Evolutionary conservation across 2,113 vertebrate species (phyloP).

Genomic region (Grallaria varia): DNA sequence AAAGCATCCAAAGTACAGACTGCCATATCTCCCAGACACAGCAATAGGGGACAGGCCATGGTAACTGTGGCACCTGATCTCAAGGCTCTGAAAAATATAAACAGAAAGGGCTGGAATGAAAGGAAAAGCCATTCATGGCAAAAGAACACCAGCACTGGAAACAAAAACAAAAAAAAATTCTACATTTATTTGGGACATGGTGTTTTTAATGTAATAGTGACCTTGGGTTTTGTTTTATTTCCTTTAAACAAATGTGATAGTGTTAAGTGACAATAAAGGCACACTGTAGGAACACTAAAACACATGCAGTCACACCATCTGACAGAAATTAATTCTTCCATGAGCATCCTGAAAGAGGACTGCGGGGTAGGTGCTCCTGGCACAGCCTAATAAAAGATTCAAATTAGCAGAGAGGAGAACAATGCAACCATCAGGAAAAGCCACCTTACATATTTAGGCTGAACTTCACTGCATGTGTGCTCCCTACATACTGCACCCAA

Average conservation of each 20-base stretch:
- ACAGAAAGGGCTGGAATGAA: not conserved
- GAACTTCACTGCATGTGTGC: not conserved
- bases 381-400: not conserved
- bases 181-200: not conserved
- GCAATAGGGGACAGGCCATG: rapidly evolving
- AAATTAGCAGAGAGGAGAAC: not conserved
- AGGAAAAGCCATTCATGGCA: not conserved
- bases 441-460: not conserved
- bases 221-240: not conserved
- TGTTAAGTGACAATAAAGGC: conserved; percentile 22
- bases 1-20: not conserved
- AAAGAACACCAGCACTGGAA: not conserved
- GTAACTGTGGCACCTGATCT: not conserved
- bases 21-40: not conserved
- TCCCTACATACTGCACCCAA: not conserved
- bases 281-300: not conserved
- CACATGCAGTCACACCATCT: conserved; percentile 37
- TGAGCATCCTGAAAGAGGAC: conserved; percentile 1
- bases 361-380: not conserved
- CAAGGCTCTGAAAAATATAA: not conserved
- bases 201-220: not conserved
- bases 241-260: not conserved
- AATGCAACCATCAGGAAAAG: not conserved
- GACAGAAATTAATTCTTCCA: conserved; percentile 47
- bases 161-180: not conserved